A percentile compares a stretch with the other conserved stretches of the same genome.
Evolutionary conservation across 2,888 invertebrate genomes (phyloP).

Genomic region (Hoplodrina ambigua): DNA sequence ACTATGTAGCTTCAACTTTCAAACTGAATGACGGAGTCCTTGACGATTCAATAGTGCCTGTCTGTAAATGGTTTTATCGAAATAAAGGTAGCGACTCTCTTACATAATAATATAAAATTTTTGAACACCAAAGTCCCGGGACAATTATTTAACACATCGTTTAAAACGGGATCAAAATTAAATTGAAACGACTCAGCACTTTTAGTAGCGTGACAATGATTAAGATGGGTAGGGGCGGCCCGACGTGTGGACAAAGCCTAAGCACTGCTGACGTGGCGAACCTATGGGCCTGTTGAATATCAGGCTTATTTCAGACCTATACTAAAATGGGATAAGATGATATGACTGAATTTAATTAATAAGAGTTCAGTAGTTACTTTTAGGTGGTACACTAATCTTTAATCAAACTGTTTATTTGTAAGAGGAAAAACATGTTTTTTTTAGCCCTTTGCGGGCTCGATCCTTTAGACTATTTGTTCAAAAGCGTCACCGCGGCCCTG

Average conservation of each 20-base stretch:
- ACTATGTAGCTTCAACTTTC: no score
- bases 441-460: no score
- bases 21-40: background rate
- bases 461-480: no score
- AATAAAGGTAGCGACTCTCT: background rate
- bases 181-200: slow-evolving; percentile 52
- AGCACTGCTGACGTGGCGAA: slow-evolving; percentile 30
- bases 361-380: background rate
- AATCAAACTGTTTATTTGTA: no score
- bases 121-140: background rate
- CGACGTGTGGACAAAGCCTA: slow-evolving; percentile 26
- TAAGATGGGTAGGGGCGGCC: slow-evolving; percentile 15
- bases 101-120: background rate
- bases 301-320: slow-evolving; percentile 14
- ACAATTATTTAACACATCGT: slow-evolving; percentile 16
- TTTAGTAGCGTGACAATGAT: slow-evolving; percentile 26
- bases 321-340: background rate
- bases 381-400: background rate
- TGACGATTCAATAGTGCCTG: background rate
- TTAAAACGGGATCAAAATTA: slow-evolving; percentile 41
- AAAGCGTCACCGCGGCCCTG: no score
- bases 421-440: no score
- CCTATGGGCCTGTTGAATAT: slow-evolving; percentile 21
- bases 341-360: background rate
- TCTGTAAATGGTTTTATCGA: background rate